Evolutionary conservation across 2,113 vertebrate species (phyloP).

Genomic region (Seriola dumerili): DNA sequence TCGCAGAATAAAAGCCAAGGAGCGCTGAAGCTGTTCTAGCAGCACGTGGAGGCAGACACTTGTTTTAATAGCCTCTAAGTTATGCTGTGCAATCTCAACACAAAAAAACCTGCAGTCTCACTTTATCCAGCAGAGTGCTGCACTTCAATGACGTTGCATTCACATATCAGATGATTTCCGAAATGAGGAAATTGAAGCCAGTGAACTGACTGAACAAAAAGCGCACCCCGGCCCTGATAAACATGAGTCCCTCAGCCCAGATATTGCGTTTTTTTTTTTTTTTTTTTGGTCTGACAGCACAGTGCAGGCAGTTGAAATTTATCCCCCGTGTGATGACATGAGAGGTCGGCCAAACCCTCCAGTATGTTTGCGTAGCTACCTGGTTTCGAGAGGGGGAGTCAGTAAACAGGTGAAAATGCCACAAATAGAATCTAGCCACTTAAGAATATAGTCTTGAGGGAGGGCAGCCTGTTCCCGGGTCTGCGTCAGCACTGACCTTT

Average conservation of each 20-base stretch:
- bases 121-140: background rate
- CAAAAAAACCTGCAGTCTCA: background rate
- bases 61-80: background rate
- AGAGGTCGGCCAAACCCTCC: conserved; percentile 73
- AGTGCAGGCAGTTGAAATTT: conserved; percentile 70
- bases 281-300: conserved; percentile 49
- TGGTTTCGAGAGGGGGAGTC: conserved; percentile 73
- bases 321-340: conserved; percentile 69
- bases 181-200: background rate
- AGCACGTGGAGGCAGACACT: no score
- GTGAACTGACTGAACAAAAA: conserved; percentile 15
- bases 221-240: conserved; percentile 19
- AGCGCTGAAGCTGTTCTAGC: no score
- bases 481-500: conserved; percentile 87
- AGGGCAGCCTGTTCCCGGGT: conserved; percentile 64
- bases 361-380: conserved; percentile 78
- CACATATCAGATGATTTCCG: background rate
- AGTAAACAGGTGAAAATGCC: conserved; percentile 83
- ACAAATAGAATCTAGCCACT: conserved; percentile 82
- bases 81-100: background rate
- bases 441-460: conserved; percentile 79
- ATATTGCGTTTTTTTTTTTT: conserved; percentile 35
- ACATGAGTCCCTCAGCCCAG: conserved; percentile 18
- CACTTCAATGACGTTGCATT: conserved; percentile 2
- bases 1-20: no score